Base-by-base conservation (phyloP, 2,113 vertebrate species). In the Paramisgurnus dabryanus region DNA sequence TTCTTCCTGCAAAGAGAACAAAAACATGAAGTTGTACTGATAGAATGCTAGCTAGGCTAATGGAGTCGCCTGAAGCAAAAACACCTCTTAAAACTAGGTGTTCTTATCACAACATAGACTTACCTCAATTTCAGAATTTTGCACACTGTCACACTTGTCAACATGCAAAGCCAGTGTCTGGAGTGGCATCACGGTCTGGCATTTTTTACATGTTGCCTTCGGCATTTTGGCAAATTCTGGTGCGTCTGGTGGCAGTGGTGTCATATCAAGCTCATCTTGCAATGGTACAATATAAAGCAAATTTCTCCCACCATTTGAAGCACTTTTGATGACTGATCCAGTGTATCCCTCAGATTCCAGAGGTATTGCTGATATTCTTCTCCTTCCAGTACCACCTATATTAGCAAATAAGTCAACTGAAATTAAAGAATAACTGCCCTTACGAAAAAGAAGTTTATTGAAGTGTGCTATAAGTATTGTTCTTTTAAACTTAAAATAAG, bases 91-190 rank as follows among this genome's bases (percentile, higher is more conserved):
- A 40, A 64, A 5, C 34, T 40, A 64, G 61, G 27, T 64, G 34
- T 27, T n/a, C 58, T 61, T 10, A 61, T 12, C 61, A 12, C 61
- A 64, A 64, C 61, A n/a, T 27, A 63, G 64, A 40, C 17, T 66
- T 66, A 66, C 15, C 64, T 66, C 64, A 66, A 9, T 66, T 66
- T 66, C 64, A 41, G 64, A 66, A 34, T 43, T 66, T 13, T 64
- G 61, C 61, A 39, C 6, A 22, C 61, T 64, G 64, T 66, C 55
- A 58, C 73, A 76, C 34, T 76, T 13, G 40, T 76, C 43, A 61
- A 27, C 17, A 61, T 76, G 73, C 34, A 76, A 61, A 40, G 53
- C 73, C 73, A 76, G 17, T 22, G 60, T 76, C 73, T 76, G 73
- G 6, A 63, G 73, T 18, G 73, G 73, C 73, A 76, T 76, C 39